Base-by-base conservation (phyloP, 1,140 invertebrate species). In the Aphelenchoides fujianensis region DNA sequence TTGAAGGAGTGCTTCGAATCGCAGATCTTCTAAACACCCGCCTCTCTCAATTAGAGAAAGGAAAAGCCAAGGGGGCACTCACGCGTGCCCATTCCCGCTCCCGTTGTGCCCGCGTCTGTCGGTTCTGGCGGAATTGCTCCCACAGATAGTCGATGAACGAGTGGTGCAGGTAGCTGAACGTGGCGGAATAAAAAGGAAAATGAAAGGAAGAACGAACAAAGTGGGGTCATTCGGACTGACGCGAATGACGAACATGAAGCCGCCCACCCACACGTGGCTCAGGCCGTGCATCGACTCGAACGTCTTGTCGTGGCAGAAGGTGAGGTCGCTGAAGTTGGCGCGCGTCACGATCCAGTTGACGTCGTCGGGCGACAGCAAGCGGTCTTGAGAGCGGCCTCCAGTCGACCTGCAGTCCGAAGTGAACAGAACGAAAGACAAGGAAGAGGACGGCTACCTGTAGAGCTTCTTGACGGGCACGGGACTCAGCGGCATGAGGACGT, bases 101-200 rank as follows among this genome's bases (percentile, higher is more conserved):
- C 37, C 82, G 59, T 70, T 83, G 75, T 16, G 73, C 37, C 54
- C 83, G 67, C 2, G 73, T 82, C 69, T 82, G 82, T 57, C 78
- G 77, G 31, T 73, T 74, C 31, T 78, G 73, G 28, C 85, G 67
- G 67, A 86, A 86, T 30, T 78, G 74, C 66, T 85, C 83, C 82
- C 82, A 86, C 55, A 86, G 55, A 55, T 75, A 79, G 57, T 86
- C 85, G 23, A 86, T 73, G 74, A 85, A 86, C 2, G 83, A 71
- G 74, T 86, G 85, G 68, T 85, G 85, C 68, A 83, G 73, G 62
- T 84, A 84, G 66, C 84, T n/a, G n/a, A n/a, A 83, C 9, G 73
- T 72, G 5, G 76, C 72, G 52, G 74, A 74, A 66, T 78, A 78
- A 32, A 74, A 57, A 73, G 28, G 63, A 69, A 27, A 78, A 72